These are phyloP conservation scores for Barypeithes pellucidus DNA, from an alignment of 2,888 invertebrate genomes.

Conservation along the genomic window DNA sequence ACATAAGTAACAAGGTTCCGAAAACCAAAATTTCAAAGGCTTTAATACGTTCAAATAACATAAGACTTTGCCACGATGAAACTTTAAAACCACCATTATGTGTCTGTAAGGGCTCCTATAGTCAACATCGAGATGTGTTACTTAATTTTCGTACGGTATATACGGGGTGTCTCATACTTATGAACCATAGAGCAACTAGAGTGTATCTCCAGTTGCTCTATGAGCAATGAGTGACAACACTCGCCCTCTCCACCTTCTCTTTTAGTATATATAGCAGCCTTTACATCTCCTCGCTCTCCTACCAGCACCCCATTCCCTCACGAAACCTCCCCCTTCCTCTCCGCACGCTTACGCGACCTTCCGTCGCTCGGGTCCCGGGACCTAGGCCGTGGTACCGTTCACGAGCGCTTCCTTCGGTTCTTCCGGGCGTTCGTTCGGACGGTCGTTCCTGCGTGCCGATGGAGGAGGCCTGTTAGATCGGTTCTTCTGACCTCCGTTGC, in stretches of 20 bases:
- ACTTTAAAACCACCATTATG: not conserved
- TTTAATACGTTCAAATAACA: slow-evolving; percentile 3
- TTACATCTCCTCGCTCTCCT: not conserved
- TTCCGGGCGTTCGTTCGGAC: slow-evolving; percentile 8
- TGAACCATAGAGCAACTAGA: no score
- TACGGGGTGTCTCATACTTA: no score
- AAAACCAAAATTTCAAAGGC: not conserved
- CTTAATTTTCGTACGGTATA: no score
- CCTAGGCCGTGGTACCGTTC: slow-evolving; percentile 77
- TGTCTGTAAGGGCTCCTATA: not conserved
- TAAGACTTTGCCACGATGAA: not conserved
- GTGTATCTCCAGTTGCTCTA: no score
- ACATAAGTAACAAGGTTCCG: not conserved
- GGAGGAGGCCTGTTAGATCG: slow-evolving; percentile 66
- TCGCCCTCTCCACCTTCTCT: no score
- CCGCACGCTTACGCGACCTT: slow-evolving; percentile 21
- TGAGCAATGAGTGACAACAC: no score
- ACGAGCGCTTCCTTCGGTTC: slow-evolving; percentile 79
- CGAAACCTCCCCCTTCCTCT: slow-evolving; percentile 2
- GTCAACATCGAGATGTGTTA: not conserved
- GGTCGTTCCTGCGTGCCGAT: slow-evolving; percentile 63
- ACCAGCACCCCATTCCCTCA: slow-evolving; percentile 15
- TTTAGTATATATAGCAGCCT: slow-evolving; percentile 13
- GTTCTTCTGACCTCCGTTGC: slow-evolving; percentile 55
- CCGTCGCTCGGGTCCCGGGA: slow-evolving; percentile 5